phyloP scores from a whole-genome alignment of 2,113 vertebrate species.

The Hystrix cristata region DNA sequence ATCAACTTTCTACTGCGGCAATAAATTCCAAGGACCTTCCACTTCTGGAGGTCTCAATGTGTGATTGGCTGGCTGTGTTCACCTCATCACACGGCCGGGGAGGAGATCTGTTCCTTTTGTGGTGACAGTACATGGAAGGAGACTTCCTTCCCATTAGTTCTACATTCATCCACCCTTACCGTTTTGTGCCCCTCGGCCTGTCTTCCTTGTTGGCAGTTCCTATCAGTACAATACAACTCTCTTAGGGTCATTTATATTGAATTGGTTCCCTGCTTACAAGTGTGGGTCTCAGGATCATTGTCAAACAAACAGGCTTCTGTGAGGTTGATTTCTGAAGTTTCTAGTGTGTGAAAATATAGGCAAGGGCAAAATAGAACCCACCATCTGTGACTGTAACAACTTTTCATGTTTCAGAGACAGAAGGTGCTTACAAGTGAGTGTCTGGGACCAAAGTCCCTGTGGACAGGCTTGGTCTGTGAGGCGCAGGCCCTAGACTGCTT shows the following conservation, averaged over 20 bases:
- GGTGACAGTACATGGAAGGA: accelerated
- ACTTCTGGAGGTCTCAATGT: accelerated
- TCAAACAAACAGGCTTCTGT: background rate
- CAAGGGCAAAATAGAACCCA: background rate
- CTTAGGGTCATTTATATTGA: too few relatives aligned
- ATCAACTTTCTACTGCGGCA: background rate
- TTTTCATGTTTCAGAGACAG: background rate
- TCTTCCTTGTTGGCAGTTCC: accelerated
- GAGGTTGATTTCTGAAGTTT: background rate
- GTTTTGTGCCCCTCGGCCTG: too few relatives aligned
- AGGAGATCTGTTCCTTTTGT: accelerated
- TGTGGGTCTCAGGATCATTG: background rate
- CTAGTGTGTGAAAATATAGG: background rate
- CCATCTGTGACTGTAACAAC: background rate
- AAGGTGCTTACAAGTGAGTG: background rate
- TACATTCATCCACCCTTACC: accelerated
- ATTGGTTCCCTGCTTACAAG: background rate
- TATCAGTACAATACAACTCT: background rate
- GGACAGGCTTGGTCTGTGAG: too few relatives aligned
- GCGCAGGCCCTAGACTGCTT: accelerated
- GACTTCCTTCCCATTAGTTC: background rate
- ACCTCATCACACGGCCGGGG: accelerated
- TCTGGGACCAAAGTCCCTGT: too few relatives aligned
- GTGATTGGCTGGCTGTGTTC: accelerated
- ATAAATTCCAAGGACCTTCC: accelerated